Evolutionary conservation across 2,797 vertebrate genomes (phyloP).

Genomic region (Emydoidea blandingii): DNA sequence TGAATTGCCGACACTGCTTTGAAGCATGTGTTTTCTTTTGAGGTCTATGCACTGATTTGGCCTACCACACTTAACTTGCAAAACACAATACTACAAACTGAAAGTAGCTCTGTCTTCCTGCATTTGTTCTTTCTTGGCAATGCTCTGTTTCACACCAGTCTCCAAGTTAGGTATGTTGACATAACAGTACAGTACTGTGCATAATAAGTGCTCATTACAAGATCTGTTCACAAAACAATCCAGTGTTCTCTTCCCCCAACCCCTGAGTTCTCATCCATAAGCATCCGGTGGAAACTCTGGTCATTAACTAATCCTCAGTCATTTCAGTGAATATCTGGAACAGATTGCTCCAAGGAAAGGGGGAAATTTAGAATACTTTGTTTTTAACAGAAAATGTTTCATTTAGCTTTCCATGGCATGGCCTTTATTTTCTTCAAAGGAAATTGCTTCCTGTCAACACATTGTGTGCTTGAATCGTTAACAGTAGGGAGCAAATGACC

Average conservation of each 20-base stretch:
- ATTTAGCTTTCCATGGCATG: not conserved
- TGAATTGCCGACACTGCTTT: not conserved
- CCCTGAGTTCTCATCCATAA: not conserved
- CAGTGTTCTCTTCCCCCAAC: too few relatives aligned
- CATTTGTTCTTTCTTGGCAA: not conserved
- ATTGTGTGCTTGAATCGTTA: not conserved
- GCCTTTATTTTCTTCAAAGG: not conserved
- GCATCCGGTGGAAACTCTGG: not conserved
- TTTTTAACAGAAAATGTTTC: not conserved
- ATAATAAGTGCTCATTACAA: not conserved
- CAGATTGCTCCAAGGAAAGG: not conserved
- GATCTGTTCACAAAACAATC: not conserved
- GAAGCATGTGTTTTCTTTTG: not conserved
- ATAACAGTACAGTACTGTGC: not conserved
- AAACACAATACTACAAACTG: not conserved
- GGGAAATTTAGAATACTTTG: not conserved
- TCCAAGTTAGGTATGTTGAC: too few relatives aligned
- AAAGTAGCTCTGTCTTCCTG: not conserved
- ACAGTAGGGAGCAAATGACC: not conserved
- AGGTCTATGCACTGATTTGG: too few relatives aligned
- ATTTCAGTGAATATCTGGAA: not conserved
- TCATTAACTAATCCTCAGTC: not conserved
- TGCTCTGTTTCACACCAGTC: not conserved
- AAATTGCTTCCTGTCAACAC: not conserved
- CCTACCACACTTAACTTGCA: not conserved